These are phyloP conservation scores for Calonectris borealis DNA, from an alignment of 2,113 vertebrate species.

Conservation along the genomic window DNA sequence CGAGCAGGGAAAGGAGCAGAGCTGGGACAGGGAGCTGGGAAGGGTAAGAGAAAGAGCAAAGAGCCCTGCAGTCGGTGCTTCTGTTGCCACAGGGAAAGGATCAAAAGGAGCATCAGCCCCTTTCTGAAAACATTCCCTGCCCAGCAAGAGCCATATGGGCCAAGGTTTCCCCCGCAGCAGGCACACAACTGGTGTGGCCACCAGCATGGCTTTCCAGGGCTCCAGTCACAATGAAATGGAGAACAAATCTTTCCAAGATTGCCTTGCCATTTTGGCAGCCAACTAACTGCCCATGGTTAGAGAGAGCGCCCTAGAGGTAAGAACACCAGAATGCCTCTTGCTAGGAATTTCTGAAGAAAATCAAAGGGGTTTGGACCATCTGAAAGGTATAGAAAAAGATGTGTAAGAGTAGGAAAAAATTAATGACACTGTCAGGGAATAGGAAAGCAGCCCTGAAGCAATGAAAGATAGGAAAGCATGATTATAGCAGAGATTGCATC, in stretches of 20 bases:
- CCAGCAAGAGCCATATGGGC: not conserved
- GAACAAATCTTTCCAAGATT: not conserved
- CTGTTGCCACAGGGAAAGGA: not conserved
- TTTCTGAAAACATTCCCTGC: not conserved
- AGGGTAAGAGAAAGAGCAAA: constrained; percentile 5
- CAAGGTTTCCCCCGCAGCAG: not conserved
- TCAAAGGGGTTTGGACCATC: not conserved
- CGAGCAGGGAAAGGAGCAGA: not conserved
- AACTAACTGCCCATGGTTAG: not conserved
- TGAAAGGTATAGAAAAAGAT: not conserved
- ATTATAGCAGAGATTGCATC: not conserved
- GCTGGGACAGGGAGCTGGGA: not conserved
- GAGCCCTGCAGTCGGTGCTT: not conserved
- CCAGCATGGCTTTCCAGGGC: not conserved
- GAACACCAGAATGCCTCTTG: not conserved
- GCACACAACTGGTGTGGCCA: not conserved
- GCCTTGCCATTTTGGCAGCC: not conserved
- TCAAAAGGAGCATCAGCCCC: not conserved
- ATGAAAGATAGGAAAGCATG: not conserved
- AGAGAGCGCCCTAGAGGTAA: not conserved
- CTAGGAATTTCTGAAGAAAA: not conserved
- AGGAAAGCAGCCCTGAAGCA: not conserved
- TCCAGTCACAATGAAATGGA: not conserved
- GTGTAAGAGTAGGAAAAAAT: not conserved
- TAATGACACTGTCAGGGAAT: not conserved